Percentiles rank a stretch among this genome's conserved stretches.
Conservation (phyloP, 2,888 invertebrate species). For the Stegophylla sp. region DNA sequence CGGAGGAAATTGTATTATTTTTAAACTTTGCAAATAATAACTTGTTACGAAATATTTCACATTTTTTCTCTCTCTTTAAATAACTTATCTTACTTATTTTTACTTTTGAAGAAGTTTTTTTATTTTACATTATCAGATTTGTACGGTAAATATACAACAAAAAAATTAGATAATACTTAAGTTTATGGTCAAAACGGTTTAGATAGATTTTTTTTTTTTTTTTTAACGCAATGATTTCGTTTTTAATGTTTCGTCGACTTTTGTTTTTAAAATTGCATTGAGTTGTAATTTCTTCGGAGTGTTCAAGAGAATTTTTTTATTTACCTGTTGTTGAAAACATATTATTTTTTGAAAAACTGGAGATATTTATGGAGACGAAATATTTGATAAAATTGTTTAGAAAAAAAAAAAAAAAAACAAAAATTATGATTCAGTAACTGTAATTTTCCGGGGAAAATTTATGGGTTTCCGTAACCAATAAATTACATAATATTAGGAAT, state of each 20-base stretch:
- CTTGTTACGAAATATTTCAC: slow-evolving; percentile 50
- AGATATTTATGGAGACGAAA: too few relatives aligned
- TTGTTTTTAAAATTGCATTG: slow-evolving; percentile 1
- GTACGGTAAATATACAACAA: slow-evolving; percentile 27
- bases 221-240: slow-evolving; percentile 8
- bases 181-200: slow-evolving; percentile 9
- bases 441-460: too few relatives aligned
- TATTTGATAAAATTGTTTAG: too few relatives aligned
- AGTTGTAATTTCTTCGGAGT: too few relatives aligned
- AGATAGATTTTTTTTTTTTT: neutral
- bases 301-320: too few relatives aligned
- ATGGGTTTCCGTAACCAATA: neutral
- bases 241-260: neutral
- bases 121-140: slow-evolving; percentile 37
- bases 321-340: too few relatives aligned
- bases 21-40: slow-evolving; percentile 38
- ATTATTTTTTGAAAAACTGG: too few relatives aligned
- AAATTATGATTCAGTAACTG: too few relatives aligned
- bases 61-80: slow-evolving; percentile 9
- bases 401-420: too few relatives aligned
- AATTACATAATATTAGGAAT: neutral
- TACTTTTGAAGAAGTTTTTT: slow-evolving; percentile 36
- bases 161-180: slow-evolving; percentile 46
- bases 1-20: slow-evolving; percentile 47
- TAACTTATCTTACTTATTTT: slow-evolving; percentile 33